Base-by-base conservation (phyloP, 2,797 vertebrate genomes). In the Gadopsis marmoratus region DNA sequence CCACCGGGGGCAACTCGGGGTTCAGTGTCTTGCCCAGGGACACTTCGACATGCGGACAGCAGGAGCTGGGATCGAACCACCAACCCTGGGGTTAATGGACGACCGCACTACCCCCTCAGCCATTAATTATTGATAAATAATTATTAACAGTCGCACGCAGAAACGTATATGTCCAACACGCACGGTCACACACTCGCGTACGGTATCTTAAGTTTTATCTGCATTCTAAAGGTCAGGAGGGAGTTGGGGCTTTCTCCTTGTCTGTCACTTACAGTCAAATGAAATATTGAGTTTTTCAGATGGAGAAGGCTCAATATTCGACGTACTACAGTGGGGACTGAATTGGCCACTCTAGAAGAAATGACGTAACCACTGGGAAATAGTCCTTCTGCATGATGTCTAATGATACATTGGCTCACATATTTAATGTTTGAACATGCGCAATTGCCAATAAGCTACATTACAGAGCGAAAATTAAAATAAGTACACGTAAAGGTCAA, bases 191-290 rank as follows among this genome's bases (percentile, higher is more conserved):
- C 51, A 71, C 61, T 62, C 17, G 13, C 63, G 71, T 60, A 31
- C 2, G 1, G 21, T 47, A 66, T 66, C 63, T 71, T 63, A 80
- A 79, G 35, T 78, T 61, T 71, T 73, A 78, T 88, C 59, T 79
- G 56, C 67, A 84, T 79, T 63, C 60, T 26, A 78, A 87, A 85
- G 75, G 84, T 86, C 79, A 82, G 53, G 58, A 85, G 74, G 39
- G 62, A 74, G 67, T 84, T 76, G 37, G 50, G 61, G 67, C 79
- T 83, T 67, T 76, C 43, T 79, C 29, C 65, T 74, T 58, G 66
- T 80, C 80, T 78, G 75, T 86, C 85, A 83, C 74, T 79, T 83
- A 76, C 72, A 13, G 59, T 82, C 23, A 83, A 83, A 92, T 91
- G 73, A 88, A 88, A 88, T 89, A 85, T 76, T 88, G 73, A 87